Conservation (phyloP, 2,888 invertebrate genomes). For the Drosophila mercatorum region DNA sequence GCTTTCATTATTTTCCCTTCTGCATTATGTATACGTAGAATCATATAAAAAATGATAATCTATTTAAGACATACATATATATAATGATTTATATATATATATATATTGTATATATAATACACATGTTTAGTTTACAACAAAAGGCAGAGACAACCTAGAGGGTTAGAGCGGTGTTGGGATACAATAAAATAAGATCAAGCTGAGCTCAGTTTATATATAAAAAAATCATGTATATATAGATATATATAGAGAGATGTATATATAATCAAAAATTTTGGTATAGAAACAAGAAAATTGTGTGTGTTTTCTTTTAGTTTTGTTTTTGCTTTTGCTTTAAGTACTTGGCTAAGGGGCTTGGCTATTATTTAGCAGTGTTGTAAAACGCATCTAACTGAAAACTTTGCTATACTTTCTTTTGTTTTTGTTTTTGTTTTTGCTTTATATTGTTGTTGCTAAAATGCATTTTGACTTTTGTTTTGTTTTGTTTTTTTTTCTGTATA, state of each 20-base stretch:
- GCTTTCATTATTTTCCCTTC: constrained; percentile 9
- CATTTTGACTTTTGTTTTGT: constrained; percentile 38
- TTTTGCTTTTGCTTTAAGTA: constrained; percentile 35
- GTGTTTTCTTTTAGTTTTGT: background rate
- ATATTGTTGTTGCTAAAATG: constrained; percentile 48
- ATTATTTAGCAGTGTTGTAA: constrained; percentile 38
- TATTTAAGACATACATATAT: constrained; percentile 33
- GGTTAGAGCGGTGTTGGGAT: constrained; percentile 45
- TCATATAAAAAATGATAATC: constrained; percentile 58
- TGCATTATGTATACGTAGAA: constrained; percentile 40
- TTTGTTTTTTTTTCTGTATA: constrained; percentile 21
- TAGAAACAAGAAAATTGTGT: constrained; percentile 22
- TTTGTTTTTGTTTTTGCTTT: constrained; percentile 15
- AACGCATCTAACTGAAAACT: constrained; percentile 40
- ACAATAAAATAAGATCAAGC: constrained; percentile 43
- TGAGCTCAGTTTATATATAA: constrained; percentile 30
- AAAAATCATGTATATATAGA: background rate
- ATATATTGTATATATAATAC: constrained; percentile 69
- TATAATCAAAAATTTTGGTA: constrained; percentile 33
- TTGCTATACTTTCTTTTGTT: background rate
- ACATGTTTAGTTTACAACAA: constrained; percentile 72
- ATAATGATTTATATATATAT: constrained; percentile 45
- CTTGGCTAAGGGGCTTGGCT: constrained; percentile 53
- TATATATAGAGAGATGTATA: background rate
- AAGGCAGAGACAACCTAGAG: constrained; percentile 76